phyloP scores from a whole-genome alignment of 35 echinoderm and acorn worm species.

The Anneissia japonica region DNA sequence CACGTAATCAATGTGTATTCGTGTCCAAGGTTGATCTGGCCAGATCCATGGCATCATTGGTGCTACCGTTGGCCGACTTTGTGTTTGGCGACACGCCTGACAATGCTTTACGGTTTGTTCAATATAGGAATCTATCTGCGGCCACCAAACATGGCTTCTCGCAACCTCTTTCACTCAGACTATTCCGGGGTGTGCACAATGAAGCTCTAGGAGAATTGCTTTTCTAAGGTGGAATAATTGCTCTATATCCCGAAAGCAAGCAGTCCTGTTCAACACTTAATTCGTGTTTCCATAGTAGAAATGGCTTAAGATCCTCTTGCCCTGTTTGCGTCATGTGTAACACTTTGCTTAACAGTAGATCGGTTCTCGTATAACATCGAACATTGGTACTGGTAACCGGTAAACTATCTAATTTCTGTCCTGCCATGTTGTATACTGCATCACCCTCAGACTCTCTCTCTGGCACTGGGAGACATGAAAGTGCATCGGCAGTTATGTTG shows the following conservation, averaged over 20 bases:
- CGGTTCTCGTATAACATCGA: too few relatives aligned
- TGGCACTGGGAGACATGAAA: too few relatives aligned
- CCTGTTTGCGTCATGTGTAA: too few relatives aligned
- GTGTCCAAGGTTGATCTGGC: background rate
- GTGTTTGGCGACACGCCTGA: background rate
- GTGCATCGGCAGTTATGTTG: too few relatives aligned
- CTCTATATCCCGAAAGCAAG: background rate
- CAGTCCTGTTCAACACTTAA: too few relatives aligned
- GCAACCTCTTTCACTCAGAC: background rate
- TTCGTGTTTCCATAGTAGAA: too few relatives aligned
- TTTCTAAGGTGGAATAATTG: background rate
- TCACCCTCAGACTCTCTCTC: too few relatives aligned
- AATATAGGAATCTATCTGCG: background rate
- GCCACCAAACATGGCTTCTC: background rate
- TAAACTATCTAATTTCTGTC: too few relatives aligned
- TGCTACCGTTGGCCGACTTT: background rate
- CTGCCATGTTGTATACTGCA: too few relatives aligned
- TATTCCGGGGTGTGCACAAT: background rate
- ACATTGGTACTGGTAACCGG: too few relatives aligned
- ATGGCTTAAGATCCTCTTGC: too few relatives aligned
- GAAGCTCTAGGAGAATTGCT: background rate
- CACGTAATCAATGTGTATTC: slow-evolving; percentile 19
- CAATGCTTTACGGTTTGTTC: background rate
- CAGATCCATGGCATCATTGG: background rate
- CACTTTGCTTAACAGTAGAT: too few relatives aligned